Base-by-base conservation (phyloP, 1,140 invertebrate genomes). In the Bombus terrestris region DNA sequence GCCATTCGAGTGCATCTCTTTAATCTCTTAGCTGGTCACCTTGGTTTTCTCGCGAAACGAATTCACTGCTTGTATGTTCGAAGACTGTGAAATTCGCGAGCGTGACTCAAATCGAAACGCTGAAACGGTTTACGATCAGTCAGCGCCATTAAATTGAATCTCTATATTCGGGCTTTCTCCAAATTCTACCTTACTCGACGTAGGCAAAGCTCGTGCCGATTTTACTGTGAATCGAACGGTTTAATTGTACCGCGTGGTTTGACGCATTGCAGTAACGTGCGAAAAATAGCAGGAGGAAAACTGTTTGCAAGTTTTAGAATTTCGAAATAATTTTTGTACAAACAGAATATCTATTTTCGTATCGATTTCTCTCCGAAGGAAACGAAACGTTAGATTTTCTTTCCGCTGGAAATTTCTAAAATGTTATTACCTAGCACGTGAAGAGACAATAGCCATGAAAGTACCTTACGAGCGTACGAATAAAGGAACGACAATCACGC, bases 121-220 rank as follows among this genome's bases (percentile, higher is more conserved):
- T 41, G 77, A 86, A 86, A 78, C 76, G 59, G 81, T 90, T 90
- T 90, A 90, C 89, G 89, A 90, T 80, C 66, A 72, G 81, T 53
- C 78, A 62, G 39, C 35, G 64, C 73, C 74, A 89, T 90, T 87
- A 85, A 85, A 90, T 89, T 41, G 88, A 87, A 90, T 87, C 82
- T 68, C 82, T 89, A 84, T 87, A 87, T 80, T 88, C 59, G 47
- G 47, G 64, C 43, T 82, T 80, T 41, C 72, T 85, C 43, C 62
- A 87, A 89, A 39, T 89, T 84, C 43, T 28, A 32, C 79, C 18
- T 47, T 32, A 53, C 28, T 85, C 78, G 69, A 83, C 59, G 72
- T 62, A 66, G 18, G 41, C 28, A 57, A 80, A 75, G 69, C 32
- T 74, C 43, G 28, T 43, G 25, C 57, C 35, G 62, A 73, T 57